Evolutionary conservation across 2,888 invertebrate species (phyloP), one percentile per base, ranked within the genome.

Genomic region (Camptogramma bilineatum): DNA sequence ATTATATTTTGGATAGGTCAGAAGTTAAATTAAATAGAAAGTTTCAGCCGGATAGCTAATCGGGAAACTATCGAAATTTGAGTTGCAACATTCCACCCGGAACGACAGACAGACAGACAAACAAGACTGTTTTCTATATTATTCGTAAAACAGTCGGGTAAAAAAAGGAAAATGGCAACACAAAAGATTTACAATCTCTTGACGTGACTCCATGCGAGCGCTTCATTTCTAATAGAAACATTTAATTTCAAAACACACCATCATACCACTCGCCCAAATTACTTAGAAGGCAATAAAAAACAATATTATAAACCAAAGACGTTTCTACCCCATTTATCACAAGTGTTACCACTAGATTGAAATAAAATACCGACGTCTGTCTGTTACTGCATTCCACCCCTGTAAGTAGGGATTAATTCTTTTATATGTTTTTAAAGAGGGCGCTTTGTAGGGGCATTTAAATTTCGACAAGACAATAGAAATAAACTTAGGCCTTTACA

Each of bases 301-400:
- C 64, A 48, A 66, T 67, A 69, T 69, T 69, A 66, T 59, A 69
- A 54, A 62, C 62, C 59, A 60, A 28, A 69, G 69, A 69, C 66
- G 58, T 61, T 62, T 46, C 34, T 46, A 17, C 39, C 42, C 65
- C 82, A 84, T 86, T 86, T 79, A 81, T 85, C 84, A 85, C 86
- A 86, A 85, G 67, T 84, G 85, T 81, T 84, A 77, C 84, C 83
- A 75, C 65, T 71, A 79, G 79, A 83, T 84, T 80, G 84, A 82
- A 83, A 84, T 83, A 84, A 84, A 80, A 83, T 83, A 75, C 76
- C 76, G 68, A 57, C 31, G 53, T 39, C 54, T 69, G 57, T 68
- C 63, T 48, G 68, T 68, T 68, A 69, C 66, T 66, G 66, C 69
- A 66, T 64, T 66, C 52, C 53, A 48, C 69, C 67, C 69, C 56